Evolutionary conservation across 2,888 invertebrate genomes (phyloP).

Genomic region (Cephus runcator): DNA sequence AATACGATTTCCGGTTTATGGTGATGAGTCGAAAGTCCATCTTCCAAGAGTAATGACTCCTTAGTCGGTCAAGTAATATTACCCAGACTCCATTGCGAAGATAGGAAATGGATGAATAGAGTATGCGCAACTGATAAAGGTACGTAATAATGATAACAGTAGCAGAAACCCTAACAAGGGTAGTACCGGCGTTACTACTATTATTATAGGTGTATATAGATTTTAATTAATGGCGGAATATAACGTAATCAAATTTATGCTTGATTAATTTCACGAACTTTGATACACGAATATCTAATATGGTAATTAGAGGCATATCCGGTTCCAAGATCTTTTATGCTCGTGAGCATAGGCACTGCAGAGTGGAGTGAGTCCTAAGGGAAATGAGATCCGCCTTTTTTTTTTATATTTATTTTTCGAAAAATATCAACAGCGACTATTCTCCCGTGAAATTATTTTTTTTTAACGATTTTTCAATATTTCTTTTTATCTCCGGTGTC

Average conservation of each 20-base stretch:
- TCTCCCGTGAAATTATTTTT: neutral
- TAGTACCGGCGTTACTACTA: neutral
- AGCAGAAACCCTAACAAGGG: neutral
- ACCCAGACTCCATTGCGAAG: neutral
- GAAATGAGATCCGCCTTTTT: neutral
- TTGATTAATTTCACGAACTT: neutral
- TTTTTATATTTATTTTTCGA: neutral
- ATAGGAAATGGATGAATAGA: neutral
- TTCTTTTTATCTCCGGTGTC: neutral
- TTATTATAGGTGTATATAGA: neutral
- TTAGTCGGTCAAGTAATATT: neutral
- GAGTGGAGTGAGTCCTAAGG: neutral
- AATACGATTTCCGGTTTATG: conserved; percentile 37
- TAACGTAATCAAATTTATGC: neutral
- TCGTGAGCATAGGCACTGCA: neutral
- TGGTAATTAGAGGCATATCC: neutral
- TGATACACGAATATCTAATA: neutral
- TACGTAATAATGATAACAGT: neutral
- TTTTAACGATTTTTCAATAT: neutral
- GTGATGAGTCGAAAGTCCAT: conserved; percentile 34
- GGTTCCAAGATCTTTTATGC: neutral
- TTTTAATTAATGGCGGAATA: neutral
- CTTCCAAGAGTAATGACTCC: conserved; percentile 30
- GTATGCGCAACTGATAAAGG: neutral
- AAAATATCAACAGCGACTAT: neutral